Percentiles rank a stretch among this genome's conserved stretches.
Conservation (phyloP, 2,888 invertebrate species). For the Cephus nigrinus region DNA sequence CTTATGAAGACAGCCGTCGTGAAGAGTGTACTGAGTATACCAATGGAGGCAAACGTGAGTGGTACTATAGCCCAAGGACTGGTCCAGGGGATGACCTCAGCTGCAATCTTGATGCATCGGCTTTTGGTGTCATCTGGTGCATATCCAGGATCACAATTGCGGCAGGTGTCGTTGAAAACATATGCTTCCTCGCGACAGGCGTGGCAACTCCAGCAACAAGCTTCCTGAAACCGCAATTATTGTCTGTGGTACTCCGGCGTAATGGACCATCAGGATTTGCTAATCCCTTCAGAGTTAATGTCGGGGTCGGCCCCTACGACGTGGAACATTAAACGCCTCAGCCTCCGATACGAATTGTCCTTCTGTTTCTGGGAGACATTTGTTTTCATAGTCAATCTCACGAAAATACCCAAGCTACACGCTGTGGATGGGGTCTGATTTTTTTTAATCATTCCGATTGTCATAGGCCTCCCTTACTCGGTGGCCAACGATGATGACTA, state of each 20-base stretch:
- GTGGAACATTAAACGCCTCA: not conserved
- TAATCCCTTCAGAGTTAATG: not conserved
- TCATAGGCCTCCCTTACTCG: not conserved
- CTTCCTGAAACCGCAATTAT: constrained; percentile 62
- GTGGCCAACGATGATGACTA: not conserved
- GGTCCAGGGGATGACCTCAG: constrained; percentile 72
- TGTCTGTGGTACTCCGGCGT: not conserved
- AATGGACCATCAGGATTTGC: not conserved
- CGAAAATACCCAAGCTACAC: not conserved
- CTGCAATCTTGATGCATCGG: constrained; percentile 71
- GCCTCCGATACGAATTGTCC: not conserved
- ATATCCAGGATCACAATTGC: constrained; percentile 70
- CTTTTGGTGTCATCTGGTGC: constrained; percentile 68
- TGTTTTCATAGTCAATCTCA: not conserved
- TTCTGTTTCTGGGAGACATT: not conserved
- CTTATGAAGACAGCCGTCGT: constrained; percentile 75
- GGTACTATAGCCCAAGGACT: constrained; percentile 77
- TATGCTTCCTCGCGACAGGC: constrained; percentile 74
- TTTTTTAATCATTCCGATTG: not conserved
- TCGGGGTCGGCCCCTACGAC: not conserved
- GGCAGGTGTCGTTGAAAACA: constrained; percentile 73
- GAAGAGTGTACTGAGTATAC: constrained; percentile 73
- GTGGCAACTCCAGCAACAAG: constrained; percentile 80
- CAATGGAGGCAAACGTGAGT: constrained; percentile 71
- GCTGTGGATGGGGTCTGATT: not conserved